Percentiles rank a stretch among this genome's conserved stretches.
Evolutionary conservation across 2,888 invertebrate genomes (phyloP).

Genomic region (Ecdyonurus torrentis): DNA sequence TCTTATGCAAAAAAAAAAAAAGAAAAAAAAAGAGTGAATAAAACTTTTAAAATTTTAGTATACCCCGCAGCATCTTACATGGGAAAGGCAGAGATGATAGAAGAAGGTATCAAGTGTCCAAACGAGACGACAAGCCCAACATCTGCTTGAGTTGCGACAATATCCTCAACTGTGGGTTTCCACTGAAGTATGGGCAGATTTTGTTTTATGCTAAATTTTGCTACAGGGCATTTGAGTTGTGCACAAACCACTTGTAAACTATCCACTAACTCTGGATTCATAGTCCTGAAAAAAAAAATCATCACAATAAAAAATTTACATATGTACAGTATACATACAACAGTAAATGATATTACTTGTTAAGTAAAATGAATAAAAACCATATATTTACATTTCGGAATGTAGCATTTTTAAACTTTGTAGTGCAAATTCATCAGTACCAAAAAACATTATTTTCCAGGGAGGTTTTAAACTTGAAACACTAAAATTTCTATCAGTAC

Average conservation of each 20-base stretch:
- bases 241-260: slow-evolving; percentile 49
- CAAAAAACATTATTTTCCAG: slow-evolving; percentile 66
- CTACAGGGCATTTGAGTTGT: slow-evolving; percentile 42
- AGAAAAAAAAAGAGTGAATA: no score
- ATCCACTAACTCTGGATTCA: slow-evolving; percentile 30
- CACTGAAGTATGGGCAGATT: slow-evolving; percentile 44
- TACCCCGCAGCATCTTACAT: no score
- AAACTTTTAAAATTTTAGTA: no score
- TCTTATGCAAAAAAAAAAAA: no score
- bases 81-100: slow-evolving; percentile 59
- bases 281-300: slow-evolving; percentile 30
- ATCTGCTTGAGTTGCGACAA: slow-evolving; percentile 39
- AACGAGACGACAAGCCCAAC: slow-evolving; percentile 86
- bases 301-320: background rate
- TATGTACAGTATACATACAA: background rate
- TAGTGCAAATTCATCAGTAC: slow-evolving; percentile 70
- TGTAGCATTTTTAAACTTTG: slow-evolving; percentile 51
- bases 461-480: slow-evolving; percentile 20
- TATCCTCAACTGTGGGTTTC: slow-evolving; percentile 32
- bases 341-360: background rate
- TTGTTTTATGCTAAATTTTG: slow-evolving; percentile 45
- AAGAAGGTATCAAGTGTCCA: slow-evolving; percentile 71
- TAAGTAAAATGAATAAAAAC: slow-evolving; percentile 8
- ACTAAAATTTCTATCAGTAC: background rate
- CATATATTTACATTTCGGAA: slow-evolving; percentile 40